Evolutionary conservation across 2,113 vertebrate species (phyloP), one percentile per base, ranked within the genome.

Genomic region (Cnemophilus loriae): DNA sequence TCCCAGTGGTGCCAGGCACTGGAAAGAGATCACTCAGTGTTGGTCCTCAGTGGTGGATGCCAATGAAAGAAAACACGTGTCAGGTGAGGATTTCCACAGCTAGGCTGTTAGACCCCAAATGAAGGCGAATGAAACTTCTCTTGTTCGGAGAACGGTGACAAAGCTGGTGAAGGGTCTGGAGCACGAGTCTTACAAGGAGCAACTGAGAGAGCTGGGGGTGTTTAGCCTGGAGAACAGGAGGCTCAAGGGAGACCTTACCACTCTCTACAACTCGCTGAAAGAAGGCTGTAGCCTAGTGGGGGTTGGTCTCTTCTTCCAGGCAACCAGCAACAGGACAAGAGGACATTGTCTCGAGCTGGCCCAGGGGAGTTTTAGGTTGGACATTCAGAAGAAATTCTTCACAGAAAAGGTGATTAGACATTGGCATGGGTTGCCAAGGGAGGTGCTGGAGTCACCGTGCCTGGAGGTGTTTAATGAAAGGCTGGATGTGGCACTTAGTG

Each of bases 261-360:
- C 14, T 61, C 53, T 53, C 41, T 42, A 8, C 15, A 76, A 2
- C 35, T 56, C 6, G 20, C 46, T 27, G 46, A 41, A 41, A 47
- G 17, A 19, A 60, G 13, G 9, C 1, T 33, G 1, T 23, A 76
- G 12, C 15, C 55, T 0, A 2, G 3, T 61, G 41, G 12, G 18
- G 12, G 7, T 69, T 13, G 15, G n/a, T 26, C 55, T 83, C 47
- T 69, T 69, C 30, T 69, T 35, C 55, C 41, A 32, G 47, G 18
- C 8, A 61, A 9, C n/a, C 4, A 61, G 35, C 8, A 12, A 35
- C 10, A 27, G 13, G 23, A 55, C 24, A 35, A 61, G 70, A 60
- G 32, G 32, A 35, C 21, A 15, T 35, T 41, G 21, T 55, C 32
- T 83, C 16, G 32, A 35, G 30, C 22, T 76, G 26, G 3, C 11